A percentile compares a stretch with the other conserved stretches of the same genome.
Evolutionary conservation across 2,797 vertebrate species (phyloP).

Genomic region (Cirrhinus mrigala): DNA sequence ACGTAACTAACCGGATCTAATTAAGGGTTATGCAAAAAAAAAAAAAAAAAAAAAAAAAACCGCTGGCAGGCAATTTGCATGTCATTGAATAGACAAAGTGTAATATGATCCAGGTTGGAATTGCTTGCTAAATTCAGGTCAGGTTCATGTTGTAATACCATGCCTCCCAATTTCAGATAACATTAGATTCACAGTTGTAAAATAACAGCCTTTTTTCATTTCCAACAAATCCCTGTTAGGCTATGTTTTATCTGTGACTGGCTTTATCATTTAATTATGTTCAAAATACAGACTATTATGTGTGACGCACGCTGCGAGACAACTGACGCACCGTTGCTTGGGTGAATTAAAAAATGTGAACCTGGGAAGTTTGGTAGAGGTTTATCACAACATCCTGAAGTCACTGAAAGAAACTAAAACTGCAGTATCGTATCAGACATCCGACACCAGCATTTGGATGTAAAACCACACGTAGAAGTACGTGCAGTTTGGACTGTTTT

Average conservation of each 20-base stretch:
- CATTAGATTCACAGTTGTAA: constrained; percentile 20
- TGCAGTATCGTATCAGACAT: neutral
- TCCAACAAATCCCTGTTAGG: constrained; percentile 33
- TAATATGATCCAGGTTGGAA: constrained; percentile 1
- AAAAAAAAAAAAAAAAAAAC: no score
- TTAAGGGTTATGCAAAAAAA: neutral
- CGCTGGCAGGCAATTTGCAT: neutral
- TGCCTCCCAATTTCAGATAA: constrained; percentile 42
- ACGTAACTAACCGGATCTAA: neutral
- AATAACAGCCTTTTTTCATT: constrained; percentile 20
- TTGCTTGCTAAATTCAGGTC: constrained; percentile 41
- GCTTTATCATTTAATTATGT: constrained; percentile 56
- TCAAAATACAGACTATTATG: constrained; percentile 50
- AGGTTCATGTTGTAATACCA: constrained; percentile 38
- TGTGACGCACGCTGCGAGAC: constrained; percentile 23
- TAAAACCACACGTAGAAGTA: constrained; percentile 1
- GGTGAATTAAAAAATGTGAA: constrained; percentile 14
- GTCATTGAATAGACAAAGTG: neutral
- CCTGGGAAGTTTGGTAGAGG: neutral
- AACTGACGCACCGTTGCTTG: constrained; percentile 29
- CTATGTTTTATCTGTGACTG: constrained; percentile 26
- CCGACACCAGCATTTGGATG: neutral
- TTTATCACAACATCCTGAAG: constrained; percentile 22
- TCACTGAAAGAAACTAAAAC: constrained; percentile 10
- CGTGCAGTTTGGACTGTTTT: neutral